These are phyloP conservation scores for Morus bassanus DNA, from an alignment of 2,797 vertebrate species.

Conservation along the genomic window DNA sequence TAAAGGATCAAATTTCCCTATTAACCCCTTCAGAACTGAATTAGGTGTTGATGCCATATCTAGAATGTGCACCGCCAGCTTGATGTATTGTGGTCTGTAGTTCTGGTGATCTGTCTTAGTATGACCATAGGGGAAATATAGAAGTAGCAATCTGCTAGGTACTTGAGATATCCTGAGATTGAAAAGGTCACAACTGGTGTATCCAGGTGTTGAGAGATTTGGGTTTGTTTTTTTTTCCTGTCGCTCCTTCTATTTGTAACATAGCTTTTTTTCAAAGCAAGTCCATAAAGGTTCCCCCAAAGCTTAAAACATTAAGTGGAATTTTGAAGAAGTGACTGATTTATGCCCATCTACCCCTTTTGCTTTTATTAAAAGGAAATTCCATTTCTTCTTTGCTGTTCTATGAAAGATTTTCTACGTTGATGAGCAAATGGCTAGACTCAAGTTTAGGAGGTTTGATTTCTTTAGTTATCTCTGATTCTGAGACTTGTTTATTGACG, in stretches of 20 bases:
- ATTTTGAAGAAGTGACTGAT: not conserved
- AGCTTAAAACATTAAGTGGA: not conserved
- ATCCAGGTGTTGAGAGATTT: not conserved
- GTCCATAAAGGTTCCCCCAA: not conserved
- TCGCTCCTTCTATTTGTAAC: not conserved
- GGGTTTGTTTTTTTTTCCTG: not conserved
- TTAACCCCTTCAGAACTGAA: constrained; percentile 70
- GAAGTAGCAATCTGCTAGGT: not conserved
- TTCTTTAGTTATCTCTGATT: not conserved
- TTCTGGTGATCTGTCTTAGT: not conserved
- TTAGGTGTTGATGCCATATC: constrained; percentile 57
- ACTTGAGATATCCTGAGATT: not conserved
- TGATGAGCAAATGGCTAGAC: not conserved
- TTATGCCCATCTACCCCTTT: not conserved
- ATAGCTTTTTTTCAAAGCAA: not conserved
- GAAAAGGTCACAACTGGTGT: not conserved
- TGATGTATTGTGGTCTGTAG: not conserved
- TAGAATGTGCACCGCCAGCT: not conserved
- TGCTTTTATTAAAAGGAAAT: not conserved
- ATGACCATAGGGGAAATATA: not conserved
- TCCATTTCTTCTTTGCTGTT: not conserved
- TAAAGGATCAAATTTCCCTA: constrained; percentile 40
- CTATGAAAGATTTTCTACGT: not conserved
- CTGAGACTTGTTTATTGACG: not conserved
- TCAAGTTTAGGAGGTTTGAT: not conserved